Percentiles rank a stretch among this genome's conserved stretches.
Evolutionary conservation across 2,113 vertebrate genomes (phyloP).

Genomic region (Gadus chalcogrammus): DNA sequence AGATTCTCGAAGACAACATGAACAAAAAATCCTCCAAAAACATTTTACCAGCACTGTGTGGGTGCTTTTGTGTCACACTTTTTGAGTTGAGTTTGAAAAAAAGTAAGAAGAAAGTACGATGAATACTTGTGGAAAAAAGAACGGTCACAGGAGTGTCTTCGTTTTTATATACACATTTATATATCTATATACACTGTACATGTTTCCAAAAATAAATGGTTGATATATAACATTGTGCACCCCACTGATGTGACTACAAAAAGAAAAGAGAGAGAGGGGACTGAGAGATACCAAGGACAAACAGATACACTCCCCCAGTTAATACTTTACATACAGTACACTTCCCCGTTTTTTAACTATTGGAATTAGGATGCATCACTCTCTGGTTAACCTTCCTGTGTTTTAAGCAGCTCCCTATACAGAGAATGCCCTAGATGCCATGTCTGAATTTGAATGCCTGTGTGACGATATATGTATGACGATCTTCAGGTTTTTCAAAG

Average conservation of each 20-base stretch:
- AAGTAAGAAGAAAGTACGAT: neutral
- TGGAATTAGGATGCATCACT: conserved; percentile 38
- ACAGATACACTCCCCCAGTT: conserved; percentile 62
- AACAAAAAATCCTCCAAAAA: too few species aligned
- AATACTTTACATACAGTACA: conserved; percentile 60
- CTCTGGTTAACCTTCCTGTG: conserved; percentile 61
- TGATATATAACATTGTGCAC: conserved; percentile 72
- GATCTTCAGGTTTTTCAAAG: conserved; percentile 25
- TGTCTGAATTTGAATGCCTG: neutral
- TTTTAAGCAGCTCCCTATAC: conserved; percentile 28
- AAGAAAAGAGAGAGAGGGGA: conserved; percentile 48
- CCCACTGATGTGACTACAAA: conserved; percentile 63
- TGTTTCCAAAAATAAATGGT: conserved; percentile 71
- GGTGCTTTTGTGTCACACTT: conserved; percentile 6
- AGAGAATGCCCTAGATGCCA: conserved; percentile 48
- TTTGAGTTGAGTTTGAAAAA: neutral
- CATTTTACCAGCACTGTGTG: too few species aligned
- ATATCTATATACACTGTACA: conserved; percentile 78
- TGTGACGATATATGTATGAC: neutral
- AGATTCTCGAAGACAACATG: too few species aligned
- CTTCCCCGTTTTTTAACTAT: conserved; percentile 58
- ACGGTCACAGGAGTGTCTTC: conserved; percentile 37
- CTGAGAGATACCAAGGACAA: conserved; percentile 55
- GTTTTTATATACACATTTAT: conserved; percentile 76
- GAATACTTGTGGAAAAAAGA: neutral